phyloP scores from a whole-genome alignment of 2,888 invertebrate species.

The Meta bourneti region DNA sequence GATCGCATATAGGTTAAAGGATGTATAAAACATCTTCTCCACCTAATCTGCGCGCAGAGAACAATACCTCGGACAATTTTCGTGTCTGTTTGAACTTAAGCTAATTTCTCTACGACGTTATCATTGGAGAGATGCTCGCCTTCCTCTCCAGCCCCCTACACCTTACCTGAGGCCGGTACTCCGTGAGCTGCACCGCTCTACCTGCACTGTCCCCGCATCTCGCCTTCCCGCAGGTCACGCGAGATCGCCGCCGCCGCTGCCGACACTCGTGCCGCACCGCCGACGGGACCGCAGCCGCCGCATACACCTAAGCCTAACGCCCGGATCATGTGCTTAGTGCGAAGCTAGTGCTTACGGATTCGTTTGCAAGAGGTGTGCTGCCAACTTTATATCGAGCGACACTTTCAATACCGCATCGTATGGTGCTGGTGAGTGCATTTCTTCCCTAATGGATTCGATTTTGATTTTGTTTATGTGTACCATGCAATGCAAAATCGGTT shows the following conservation, averaged over 20 bases:
- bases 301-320: conserved; percentile 23
- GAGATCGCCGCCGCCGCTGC: background rate
- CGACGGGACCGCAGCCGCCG: conserved; percentile 3
- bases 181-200: conserved; percentile 17
- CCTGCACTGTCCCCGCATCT: conserved; percentile 16
- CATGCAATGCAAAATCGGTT: too few relatives aligned
- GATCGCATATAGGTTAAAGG: conserved; percentile 58
- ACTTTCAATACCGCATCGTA: conserved; percentile 44
- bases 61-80: conserved; percentile 59
- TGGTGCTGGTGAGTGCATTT: conserved; percentile 63
- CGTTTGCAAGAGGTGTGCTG: too few relatives aligned
- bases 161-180: conserved; percentile 24
- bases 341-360: too few relatives aligned
- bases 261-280: background rate
- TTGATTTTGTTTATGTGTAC: background rate
- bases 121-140: conserved; percentile 50
- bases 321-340: conserved; percentile 1
- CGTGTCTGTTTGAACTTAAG: conserved; percentile 41
- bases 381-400: conserved; percentile 13
- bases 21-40: conserved; percentile 51
- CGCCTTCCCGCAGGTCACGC: conserved; percentile 26
- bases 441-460: background rate
- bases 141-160: conserved; percentile 21
- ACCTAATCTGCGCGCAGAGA: conserved; percentile 21
- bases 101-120: conserved; percentile 41